Percentiles rank a stretch among this genome's conserved stretches.
phyloP scores from a whole-genome alignment of 2,888 invertebrate species.

The Harpagoxenus sublaevis region DNA sequence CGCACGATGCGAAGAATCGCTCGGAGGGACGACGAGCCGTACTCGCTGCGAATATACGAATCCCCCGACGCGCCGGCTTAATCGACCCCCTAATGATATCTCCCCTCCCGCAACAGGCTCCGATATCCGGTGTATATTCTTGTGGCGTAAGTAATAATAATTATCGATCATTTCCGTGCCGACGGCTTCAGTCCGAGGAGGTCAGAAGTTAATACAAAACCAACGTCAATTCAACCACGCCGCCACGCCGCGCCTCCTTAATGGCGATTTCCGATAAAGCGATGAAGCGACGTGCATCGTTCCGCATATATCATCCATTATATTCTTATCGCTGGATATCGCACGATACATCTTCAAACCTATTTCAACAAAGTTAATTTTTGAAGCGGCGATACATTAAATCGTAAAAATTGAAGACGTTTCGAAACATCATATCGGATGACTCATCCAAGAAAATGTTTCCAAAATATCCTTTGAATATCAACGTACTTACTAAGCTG shows the following conservation, averaged over 20 bases:
- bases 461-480: conserved; percentile 71
- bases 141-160: conserved; percentile 65
- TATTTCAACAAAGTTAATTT: background rate
- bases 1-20: conserved; percentile 70
- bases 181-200: conserved; percentile 46
- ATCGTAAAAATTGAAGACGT: background rate
- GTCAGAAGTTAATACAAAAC: conserved; percentile 79
- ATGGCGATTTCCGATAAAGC: conserved; percentile 22
- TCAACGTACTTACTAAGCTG: conserved; percentile 40
- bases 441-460: conserved; percentile 69
- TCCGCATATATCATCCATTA: conserved; percentile 24
- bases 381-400: background rate
- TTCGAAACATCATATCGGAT: background rate
- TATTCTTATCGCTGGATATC: background rate
- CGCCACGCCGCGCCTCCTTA: conserved; percentile 16
- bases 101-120: conserved; percentile 49
- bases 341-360: background rate
- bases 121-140: conserved; percentile 74
- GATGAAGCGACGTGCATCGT: conserved; percentile 13
- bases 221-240: conserved; percentile 64
- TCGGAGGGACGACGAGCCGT: conserved; percentile 28
- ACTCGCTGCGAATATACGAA: conserved; percentile 59
- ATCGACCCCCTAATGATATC: conserved; percentile 81
- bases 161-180: conserved; percentile 79
- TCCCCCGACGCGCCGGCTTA: conserved; percentile 74